A percentile compares a stretch with the other conserved stretches of the same genome.
Conservation (phyloP, 2,888 invertebrate genomes). For the Anodontia alba region DNA sequence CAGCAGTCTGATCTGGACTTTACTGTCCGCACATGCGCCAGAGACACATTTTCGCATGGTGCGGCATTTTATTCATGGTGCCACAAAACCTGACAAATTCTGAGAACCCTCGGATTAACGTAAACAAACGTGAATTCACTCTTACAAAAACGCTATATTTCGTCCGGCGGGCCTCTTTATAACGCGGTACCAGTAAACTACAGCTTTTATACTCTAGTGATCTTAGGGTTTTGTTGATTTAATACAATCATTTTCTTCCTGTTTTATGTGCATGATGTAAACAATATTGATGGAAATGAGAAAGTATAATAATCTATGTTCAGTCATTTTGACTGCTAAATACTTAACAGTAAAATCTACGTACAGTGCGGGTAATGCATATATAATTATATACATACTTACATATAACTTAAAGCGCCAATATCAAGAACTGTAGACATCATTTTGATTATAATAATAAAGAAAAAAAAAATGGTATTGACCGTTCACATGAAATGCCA, state of each 20-base stretch:
- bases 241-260: conserved; percentile 1
- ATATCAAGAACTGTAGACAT: no score
- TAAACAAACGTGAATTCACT: background rate
- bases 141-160: background rate
- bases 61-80: conserved; percentile 4
- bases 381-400: no score
- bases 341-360: background rate
- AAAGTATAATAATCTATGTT: background rate
- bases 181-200: background rate
- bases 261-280: conserved; percentile 1
- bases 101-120: background rate
- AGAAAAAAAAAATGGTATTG: no score
- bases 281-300: conserved; percentile 1
- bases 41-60: no score
- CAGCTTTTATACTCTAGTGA: background rate
- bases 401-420: no score
- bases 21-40: no score
- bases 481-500: no score
- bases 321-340: background rate
- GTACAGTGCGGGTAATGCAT: no score
- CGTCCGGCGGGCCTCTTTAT: background rate
- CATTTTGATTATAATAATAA: no score
- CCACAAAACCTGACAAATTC: background rate
- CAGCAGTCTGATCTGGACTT: no score
- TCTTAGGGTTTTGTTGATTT: conserved; percentile 3